Percentiles rank a stretch among this genome's conserved stretches.
Conservation (phyloP, 1,140 invertebrate species). For the Homalodisca vitripennis region DNA sequence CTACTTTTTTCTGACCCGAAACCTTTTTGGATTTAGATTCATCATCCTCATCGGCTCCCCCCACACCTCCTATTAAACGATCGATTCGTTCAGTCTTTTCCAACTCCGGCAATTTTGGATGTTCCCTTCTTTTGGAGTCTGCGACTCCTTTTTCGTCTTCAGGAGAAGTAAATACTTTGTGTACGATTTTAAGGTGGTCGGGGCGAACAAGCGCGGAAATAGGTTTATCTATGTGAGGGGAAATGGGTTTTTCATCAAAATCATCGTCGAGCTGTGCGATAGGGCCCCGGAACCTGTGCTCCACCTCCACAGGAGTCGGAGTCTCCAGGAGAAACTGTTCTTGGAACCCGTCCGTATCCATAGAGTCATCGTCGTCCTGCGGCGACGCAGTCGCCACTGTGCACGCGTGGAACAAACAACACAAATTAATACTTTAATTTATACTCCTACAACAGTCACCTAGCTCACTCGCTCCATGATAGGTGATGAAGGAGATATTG, state of each 20-base stretch:
- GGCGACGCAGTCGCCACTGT: slow-evolving; percentile 49
- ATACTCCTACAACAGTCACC: slow-evolving; percentile 20
- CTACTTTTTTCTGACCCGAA: slow-evolving; percentile 26
- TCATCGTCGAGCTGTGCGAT: slow-evolving; percentile 33
- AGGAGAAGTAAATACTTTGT: slow-evolving; percentile 39
- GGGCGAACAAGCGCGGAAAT: slow-evolving; percentile 14
- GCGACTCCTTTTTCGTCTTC: slow-evolving; percentile 51
- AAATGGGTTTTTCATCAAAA: slow-evolving; percentile 25
- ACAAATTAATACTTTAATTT: slow-evolving; percentile 27
- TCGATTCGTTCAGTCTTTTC: slow-evolving; percentile 45
- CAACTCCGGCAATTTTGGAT: slow-evolving; percentile 42
- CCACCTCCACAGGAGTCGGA: slow-evolving; percentile 38
- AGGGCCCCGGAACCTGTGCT: slow-evolving; percentile 30
- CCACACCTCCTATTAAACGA: slow-evolving; percentile 49
- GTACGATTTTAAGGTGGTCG: slow-evolving; percentile 18
- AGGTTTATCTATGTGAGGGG: slow-evolving; percentile 1
- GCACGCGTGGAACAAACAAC: slow-evolving; percentile 39
- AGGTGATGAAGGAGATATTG: slow-evolving; percentile 27
- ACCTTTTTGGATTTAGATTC: slow-evolving; percentile 20
- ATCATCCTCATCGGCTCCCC: slow-evolving; percentile 42
- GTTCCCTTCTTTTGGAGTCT: slow-evolving; percentile 50
- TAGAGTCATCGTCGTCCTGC: slow-evolving; percentile 53
- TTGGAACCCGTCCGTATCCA: slow-evolving; percentile 55
- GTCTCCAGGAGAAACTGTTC: slow-evolving; percentile 50
- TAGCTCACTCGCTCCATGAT: slow-evolving; percentile 35